Conservation (phyloP, 1,140 invertebrate species). For the Drosophila navojoa region DNA sequence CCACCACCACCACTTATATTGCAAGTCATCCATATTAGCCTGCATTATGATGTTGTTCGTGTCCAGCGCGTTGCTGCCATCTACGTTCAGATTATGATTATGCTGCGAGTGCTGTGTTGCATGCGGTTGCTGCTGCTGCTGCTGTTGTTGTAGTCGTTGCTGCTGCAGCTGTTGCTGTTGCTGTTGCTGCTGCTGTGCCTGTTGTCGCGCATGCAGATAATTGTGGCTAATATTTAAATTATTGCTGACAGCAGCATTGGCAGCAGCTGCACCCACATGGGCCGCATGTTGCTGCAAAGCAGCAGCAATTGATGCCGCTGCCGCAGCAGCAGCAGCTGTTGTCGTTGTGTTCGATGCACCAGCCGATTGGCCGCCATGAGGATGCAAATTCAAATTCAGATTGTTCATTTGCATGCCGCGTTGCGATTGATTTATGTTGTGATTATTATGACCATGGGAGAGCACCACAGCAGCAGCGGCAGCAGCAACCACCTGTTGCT, state of each 20-base stretch:
- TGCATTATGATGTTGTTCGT: conserved; percentile 81
- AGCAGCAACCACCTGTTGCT: conserved; percentile 75
- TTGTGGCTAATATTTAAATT: conserved; percentile 81
- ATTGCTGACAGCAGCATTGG: conserved; percentile 57
- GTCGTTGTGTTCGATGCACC: conserved; percentile 37
- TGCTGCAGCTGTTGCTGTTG: conserved; percentile 49
- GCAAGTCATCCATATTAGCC: conserved; percentile 82
- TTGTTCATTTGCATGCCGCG: conserved; percentile 78
- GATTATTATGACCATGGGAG: conserved; percentile 47
- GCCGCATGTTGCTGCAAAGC: conserved; percentile 73
- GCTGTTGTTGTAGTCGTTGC: conserved; percentile 12
- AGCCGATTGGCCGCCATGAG: conserved; percentile 55
- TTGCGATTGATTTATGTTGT: conserved; percentile 63
- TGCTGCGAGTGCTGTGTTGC: conserved; percentile 47
- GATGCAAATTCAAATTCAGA: conserved; percentile 72
- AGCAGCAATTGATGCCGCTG: conserved; percentile 75
- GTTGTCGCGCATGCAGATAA: conserved; percentile 59
- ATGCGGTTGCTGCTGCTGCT: conserved; percentile 42
- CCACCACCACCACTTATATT: conserved; percentile 84
- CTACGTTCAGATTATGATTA: conserved; percentile 71
- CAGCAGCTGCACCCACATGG: conserved; percentile 47
- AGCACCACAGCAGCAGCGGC: conserved; percentile 78
- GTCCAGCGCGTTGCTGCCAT: conserved; percentile 49
- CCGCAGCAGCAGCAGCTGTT: conserved; percentile 73
- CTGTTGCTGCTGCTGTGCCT: conserved; percentile 31